phyloP scores from a whole-genome alignment of 2,113 vertebrate species.

The Semnopithecus entellus region DNA sequence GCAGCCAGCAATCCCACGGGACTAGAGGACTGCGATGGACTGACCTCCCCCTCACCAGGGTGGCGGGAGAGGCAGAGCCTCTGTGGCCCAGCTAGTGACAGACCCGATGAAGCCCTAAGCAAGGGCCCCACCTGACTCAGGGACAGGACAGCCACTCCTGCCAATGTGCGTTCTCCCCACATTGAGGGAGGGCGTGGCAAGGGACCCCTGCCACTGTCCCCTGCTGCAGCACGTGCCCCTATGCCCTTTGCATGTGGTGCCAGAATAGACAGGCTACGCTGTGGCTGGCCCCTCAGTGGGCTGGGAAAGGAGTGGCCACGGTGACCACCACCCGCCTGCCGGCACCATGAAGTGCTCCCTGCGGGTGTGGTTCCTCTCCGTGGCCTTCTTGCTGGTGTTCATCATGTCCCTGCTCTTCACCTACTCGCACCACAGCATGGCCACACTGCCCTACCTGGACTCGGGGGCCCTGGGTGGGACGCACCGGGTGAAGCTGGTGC shows the following conservation, averaged over 20 bases:
- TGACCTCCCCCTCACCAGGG: conserved; percentile 14
- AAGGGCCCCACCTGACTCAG: neutral
- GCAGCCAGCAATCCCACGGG: conserved; percentile 52
- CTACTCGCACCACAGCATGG: conserved; percentile 92
- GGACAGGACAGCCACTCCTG: neutral
- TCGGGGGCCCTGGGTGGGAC: conserved; percentile 87
- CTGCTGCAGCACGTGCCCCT: neutral
- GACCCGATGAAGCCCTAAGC: conserved; percentile 24
- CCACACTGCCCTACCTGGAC: conserved; percentile 91
- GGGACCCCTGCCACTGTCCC: neutral
- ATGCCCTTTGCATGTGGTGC: conserved; percentile 56
- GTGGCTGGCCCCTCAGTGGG: neutral
- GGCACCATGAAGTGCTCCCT: conserved; percentile 92
- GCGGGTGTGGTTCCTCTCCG: conserved; percentile 93
- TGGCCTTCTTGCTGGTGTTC: conserved; percentile 91
- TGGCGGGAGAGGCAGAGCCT: conserved; percentile 35
- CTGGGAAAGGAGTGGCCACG: conserved; percentile 51
- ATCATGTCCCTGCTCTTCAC: conserved; percentile 97
- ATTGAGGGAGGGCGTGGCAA: neutral
- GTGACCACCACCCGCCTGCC: conserved; percentile 44
- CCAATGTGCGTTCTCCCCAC: neutral
- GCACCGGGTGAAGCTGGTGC: conserved; percentile 93
- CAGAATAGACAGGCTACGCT: neutral
- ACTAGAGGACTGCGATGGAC: conserved; percentile 62
- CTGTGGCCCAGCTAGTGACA: conserved; percentile 73